These are phyloP conservation scores for Hormaphis cornu DNA, from an alignment of 1,140 invertebrate species.

Conservation along the genomic window DNA sequence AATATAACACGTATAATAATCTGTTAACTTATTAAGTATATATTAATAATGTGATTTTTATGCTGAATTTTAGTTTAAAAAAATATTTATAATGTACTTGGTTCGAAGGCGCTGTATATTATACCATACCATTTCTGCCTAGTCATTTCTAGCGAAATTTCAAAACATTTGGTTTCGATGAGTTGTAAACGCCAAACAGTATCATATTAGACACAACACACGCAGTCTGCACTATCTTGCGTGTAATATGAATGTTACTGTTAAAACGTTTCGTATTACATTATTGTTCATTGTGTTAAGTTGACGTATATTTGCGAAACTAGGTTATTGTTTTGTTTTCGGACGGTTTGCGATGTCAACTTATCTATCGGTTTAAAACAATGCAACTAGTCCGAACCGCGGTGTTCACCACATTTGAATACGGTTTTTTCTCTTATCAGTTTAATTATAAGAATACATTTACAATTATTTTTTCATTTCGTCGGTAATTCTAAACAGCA, in stretches of 20 bases:
- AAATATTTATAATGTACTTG: too few species aligned
- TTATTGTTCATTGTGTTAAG: background rate
- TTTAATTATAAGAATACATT: background rate
- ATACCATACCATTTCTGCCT: too few species aligned
- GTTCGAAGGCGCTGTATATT: background rate
- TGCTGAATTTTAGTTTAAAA: too few species aligned
- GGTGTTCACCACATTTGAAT: background rate
- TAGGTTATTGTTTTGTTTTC: background rate
- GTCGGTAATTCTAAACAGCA: too few species aligned
- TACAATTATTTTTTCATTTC: background rate
- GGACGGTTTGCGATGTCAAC: background rate
- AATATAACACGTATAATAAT: too few species aligned
- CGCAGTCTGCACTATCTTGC: background rate
- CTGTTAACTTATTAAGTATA: too few species aligned
- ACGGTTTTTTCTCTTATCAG: background rate
- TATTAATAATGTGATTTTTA: too few species aligned
- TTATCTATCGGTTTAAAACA: conserved; percentile 3
- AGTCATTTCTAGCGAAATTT: background rate
- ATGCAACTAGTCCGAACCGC: background rate
- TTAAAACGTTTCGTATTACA: background rate
- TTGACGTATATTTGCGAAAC: background rate
- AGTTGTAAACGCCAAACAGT: background rate
- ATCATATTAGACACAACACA: background rate
- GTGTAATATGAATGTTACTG: too few species aligned
- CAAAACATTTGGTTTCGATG: background rate